Evolutionary conservation across 2,113 vertebrate genomes (phyloP).

Genomic region (Camarhynchus parvulus): DNA sequence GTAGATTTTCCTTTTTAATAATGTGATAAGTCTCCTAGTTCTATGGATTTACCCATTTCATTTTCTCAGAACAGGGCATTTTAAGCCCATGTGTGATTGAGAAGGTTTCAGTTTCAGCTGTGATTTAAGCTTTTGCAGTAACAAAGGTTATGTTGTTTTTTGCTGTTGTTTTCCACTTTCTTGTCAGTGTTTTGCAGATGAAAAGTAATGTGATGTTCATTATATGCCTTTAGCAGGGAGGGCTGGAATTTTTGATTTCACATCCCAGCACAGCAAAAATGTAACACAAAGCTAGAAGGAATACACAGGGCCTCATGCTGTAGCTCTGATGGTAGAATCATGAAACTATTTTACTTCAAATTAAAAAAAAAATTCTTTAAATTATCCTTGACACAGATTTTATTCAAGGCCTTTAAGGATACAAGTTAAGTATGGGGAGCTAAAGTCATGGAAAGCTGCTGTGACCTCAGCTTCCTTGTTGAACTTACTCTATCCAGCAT

Average conservation of each 20-base stretch:
- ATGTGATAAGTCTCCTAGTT: neutral
- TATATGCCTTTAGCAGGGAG: neutral
- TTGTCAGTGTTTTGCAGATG: neutral
- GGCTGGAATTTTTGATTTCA: neutral
- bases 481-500: neutral
- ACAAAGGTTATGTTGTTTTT: neutral
- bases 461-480: neutral
- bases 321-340: neutral
- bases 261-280: neutral
- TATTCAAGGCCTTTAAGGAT: neutral
- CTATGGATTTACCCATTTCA: neutral
- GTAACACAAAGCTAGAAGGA: neutral
- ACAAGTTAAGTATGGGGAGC: neutral
- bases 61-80: neutral
- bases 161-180: neutral
- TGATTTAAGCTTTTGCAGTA: conserved; percentile 9
- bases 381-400: neutral
- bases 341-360: neutral
- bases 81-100: neutral
- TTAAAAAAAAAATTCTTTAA: neutral
- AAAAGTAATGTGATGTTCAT: neutral
- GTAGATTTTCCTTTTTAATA: neutral
- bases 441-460: neutral
- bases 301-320: neutral
- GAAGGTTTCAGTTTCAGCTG: neutral